phyloP scores from a whole-genome alignment of 2,888 invertebrate species.

The Pardosa pseudoannulata region DNA sequence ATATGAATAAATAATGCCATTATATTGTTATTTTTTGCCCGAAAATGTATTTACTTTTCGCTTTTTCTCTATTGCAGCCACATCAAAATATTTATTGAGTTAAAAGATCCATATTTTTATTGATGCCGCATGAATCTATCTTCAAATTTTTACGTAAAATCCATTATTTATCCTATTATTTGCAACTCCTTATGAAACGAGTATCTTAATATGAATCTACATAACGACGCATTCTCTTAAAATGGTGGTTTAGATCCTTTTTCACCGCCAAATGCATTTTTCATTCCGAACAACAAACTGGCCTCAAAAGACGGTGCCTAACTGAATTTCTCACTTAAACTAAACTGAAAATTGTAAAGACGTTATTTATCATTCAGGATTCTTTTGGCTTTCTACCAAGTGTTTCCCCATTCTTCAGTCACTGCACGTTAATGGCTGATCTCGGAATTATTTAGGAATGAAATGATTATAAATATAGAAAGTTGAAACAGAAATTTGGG shows the following conservation, averaged over 20 bases:
- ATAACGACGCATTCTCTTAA: neutral
- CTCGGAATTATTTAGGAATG: neutral
- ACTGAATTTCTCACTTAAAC: constrained; percentile 10
- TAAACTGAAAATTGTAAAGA: neutral
- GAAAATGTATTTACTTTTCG: too few species aligned
- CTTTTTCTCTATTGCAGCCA: too few species aligned
- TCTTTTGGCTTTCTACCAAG: neutral
- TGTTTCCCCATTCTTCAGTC: neutral
- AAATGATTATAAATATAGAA: constrained; percentile 1
- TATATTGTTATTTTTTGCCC: too few species aligned
- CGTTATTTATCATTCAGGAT: neutral
- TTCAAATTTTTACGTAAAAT: too few species aligned
- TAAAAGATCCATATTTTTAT: too few species aligned
- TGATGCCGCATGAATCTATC: too few species aligned
- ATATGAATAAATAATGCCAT: too few species aligned
- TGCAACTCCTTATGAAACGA: too few species aligned
- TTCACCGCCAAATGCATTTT: neutral
- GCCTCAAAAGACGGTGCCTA: neutral
- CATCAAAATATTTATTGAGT: too few species aligned
- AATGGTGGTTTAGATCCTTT: neutral
- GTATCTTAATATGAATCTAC: neutral
- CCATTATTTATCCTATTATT: too few species aligned
- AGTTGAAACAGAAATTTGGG: too few species aligned
- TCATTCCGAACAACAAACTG: neutral
- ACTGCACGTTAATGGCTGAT: neutral